These are phyloP conservation scores for Rhyacichthys aspro DNA, from an alignment of 2,797 vertebrate species.

Conservation along the genomic window DNA sequence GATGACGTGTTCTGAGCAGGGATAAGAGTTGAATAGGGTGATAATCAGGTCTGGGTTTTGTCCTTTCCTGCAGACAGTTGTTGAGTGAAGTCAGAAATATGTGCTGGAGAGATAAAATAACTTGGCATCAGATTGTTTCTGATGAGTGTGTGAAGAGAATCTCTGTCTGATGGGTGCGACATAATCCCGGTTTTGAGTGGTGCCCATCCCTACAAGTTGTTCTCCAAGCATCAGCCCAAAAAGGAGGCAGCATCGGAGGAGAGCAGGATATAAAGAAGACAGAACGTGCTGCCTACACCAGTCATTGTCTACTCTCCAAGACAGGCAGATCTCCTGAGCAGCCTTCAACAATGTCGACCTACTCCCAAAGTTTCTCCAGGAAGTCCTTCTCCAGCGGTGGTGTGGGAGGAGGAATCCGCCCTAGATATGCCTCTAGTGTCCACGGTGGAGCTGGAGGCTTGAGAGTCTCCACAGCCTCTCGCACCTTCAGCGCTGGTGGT, in stretches of 20 bases:
- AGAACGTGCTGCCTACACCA: conserved; percentile 45
- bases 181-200: too few species aligned
- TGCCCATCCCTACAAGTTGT: conserved; percentile 41
- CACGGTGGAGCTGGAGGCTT: conserved; percentile 24
- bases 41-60: too few species aligned
- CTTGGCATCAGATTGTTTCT: conserved; percentile 14
- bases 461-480: neutral
- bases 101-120: too few species aligned
- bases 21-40: too few species aligned
- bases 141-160: conserved; percentile 15
- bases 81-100: too few species aligned
- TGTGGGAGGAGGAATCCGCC: rapidly evolving
- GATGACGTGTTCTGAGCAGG: too few species aligned
- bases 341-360: neutral
- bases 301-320: conserved; percentile 49
- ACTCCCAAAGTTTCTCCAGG: neutral
- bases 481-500: neutral
- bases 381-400: neutral
- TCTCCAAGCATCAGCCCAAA: conserved; percentile 28
- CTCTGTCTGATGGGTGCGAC: too few species aligned
- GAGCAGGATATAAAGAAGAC: conserved; percentile 67
- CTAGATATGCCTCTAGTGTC: conserved; percentile 44
- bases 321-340: conserved; percentile 49
- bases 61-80: too few species aligned
- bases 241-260: conserved; percentile 22